Base-by-base conservation (phyloP, 2,113 vertebrate genomes). In the Xyliphius kryptos region DNA sequence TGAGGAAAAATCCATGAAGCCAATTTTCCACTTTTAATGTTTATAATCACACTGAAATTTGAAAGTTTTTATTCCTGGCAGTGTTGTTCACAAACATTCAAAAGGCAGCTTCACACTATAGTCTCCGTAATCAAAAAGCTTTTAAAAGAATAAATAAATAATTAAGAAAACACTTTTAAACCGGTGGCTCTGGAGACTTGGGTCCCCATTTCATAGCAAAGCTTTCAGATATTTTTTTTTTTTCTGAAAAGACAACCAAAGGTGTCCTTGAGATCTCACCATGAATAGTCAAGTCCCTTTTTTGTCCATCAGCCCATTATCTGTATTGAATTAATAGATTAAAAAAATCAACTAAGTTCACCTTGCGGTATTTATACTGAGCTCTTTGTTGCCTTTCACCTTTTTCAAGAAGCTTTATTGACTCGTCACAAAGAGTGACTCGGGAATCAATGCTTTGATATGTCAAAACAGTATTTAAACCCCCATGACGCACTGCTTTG, bases 281-380 rank as follows among this genome's bases (percentile, higher is more conserved):
- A 20, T 65, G 48, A 69, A 58, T 44, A 41, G 48, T 55, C 57
- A 68, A 71, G 51, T 36, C 47, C 51, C 38, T 55, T 68, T 70
- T 70, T 50, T 65, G 44, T 52, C 46, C 40, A 26, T 13, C 44
- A 9, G 32, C 59, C 59, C 19, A 19, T 49, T 49, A 37, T 61
- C 32, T 50, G 5, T 61, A 61, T 6, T 56, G 54, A 55, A 67
- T 61, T 44, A 50, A 49, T 49, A 56, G 53, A 68, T 61, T 43
- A 74, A 70, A n/a, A 71, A 50, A 16, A 56, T 21, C 46, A 22
- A n/a, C n/a, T n/a, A n/a, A n/a, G 21, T 40, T 74, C 64, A 70
- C 64, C 61, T 71, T 68, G 43, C 12, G 52, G 15, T n/a, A 21
- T 51, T 60, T 64, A 63, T 22, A 64, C 14, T 49, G 32, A 63